phyloP scores from a whole-genome alignment of 1,140 invertebrate genomes.

The Drosophila pectinifera region DNA sequence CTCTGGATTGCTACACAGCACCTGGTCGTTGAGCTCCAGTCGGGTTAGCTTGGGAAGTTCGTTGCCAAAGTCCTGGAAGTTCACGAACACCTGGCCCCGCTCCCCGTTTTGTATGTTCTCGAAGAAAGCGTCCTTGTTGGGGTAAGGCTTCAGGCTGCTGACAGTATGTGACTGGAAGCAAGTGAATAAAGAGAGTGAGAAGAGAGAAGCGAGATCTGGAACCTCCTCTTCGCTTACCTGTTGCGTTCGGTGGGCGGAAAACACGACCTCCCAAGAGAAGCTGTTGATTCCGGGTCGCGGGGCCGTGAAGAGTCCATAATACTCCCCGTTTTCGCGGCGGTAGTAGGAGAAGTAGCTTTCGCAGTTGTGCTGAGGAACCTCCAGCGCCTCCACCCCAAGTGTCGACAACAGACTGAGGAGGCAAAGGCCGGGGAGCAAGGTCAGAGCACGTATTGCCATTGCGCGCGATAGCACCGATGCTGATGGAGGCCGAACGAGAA shows the following conservation, averaged over 20 bases:
- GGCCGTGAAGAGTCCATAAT: conserved; percentile 50
- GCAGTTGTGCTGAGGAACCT: conserved; percentile 47
- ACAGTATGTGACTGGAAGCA: conserved; percentile 36
- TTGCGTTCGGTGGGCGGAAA: conserved; percentile 23
- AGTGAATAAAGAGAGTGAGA: neutral
- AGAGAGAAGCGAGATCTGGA: neutral
- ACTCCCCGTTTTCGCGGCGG: conserved; percentile 6
- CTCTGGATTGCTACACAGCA: conserved; percentile 32
- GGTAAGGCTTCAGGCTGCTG: conserved; percentile 46
- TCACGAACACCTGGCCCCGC: conserved; percentile 37
- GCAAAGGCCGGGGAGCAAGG: conserved; percentile 41
- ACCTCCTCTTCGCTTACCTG: conserved; percentile 13
- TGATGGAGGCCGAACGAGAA: conserved; percentile 37
- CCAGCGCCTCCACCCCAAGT: conserved; percentile 7
- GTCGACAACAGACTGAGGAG: conserved; percentile 33
- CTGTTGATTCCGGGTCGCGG: conserved; percentile 32
- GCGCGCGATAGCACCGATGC: conserved; percentile 37
- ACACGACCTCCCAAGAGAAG: conserved; percentile 45
- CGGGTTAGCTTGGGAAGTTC: conserved; percentile 55
- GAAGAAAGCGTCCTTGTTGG: conserved; percentile 32
- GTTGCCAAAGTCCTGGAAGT: conserved; percentile 34
- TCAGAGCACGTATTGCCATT: conserved; percentile 38
- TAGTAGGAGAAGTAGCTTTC: conserved; percentile 34
- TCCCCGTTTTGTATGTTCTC: conserved; percentile 48
- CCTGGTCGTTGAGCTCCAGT: conserved; percentile 43